phyloP scores from a whole-genome alignment of 2,797 vertebrate genomes.

The Scarus forsteni region DNA sequence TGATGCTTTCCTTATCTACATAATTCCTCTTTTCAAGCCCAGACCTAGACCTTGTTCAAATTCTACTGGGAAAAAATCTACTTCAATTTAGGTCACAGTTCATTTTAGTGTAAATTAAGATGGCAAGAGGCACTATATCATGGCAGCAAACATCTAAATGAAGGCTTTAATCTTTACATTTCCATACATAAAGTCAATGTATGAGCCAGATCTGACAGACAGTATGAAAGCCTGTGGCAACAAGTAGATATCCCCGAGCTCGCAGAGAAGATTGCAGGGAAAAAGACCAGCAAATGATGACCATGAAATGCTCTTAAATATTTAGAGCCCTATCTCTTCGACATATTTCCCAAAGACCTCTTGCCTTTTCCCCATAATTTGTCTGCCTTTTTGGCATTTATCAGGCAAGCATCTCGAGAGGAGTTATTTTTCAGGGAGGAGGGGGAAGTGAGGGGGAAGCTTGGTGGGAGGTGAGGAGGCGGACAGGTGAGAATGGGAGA shows the following conservation, averaged over 20 bases:
- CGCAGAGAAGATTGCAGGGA: conserved; percentile 17
- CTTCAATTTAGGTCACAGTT: conserved; percentile 51
- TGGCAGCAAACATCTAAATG: conserved; percentile 13
- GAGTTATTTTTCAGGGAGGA: conserved; percentile 43
- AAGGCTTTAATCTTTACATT: conserved; percentile 12
- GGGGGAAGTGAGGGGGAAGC: conserved; percentile 37
- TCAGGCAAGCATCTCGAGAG: conserved; percentile 46
- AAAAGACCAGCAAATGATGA: conserved; percentile 25
- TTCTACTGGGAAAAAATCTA: conserved; percentile 48
- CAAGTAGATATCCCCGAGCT: conserved; percentile 13
- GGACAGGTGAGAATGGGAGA: conserved; percentile 43
- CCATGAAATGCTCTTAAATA: conserved; percentile 38
- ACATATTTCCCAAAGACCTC: conserved; percentile 43
- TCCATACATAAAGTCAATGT: conserved; percentile 4
- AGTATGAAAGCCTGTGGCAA: conserved; percentile 5
- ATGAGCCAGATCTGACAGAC: conserved; percentile 5
- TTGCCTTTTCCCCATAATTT: conserved; percentile 28
- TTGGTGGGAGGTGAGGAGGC: conserved; percentile 55
- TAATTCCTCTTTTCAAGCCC: conserved; percentile 31
- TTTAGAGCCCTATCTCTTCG: conserved; percentile 33
- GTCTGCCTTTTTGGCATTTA: conserved; percentile 51
- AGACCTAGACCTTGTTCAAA: conserved; percentile 19
- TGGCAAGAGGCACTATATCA: conserved; percentile 13
- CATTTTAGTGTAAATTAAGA: conserved; percentile 29
- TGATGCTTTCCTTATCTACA: conserved; percentile 31